Evolutionary conservation across 2,888 invertebrate species (phyloP), one percentile per base, ranked within the genome.

Genomic region (Caenorhabditis afra): DNA sequence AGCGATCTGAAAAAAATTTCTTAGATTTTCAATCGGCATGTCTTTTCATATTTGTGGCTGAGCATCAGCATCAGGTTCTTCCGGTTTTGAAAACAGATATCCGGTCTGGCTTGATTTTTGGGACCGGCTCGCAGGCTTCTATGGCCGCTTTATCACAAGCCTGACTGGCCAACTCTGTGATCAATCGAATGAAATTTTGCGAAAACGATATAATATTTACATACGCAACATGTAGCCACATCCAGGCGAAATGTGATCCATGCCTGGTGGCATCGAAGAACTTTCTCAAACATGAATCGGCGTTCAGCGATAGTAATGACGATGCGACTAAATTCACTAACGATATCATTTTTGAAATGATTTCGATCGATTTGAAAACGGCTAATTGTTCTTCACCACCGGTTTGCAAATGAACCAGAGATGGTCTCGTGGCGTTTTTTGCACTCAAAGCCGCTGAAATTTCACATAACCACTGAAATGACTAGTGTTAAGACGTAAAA

Each of bases 141-240:
- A n/a, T n/a, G n/a, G n/a, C n/a, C n/a, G n/a, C n/a, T n/a, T n/a
- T n/a, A n/a, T n/a, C n/a, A n/a, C n/a, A n/a, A n/a, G n/a, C n/a
- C n/a, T n/a, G n/a, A n/a, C n/a, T n/a, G n/a, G n/a, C n/a, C n/a
- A n/a, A n/a, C n/a, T n/a, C n/a, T n/a, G n/a, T n/a, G n/a, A n/a
- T n/a, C n/a, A n/a, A n/a, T n/a, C n/a, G n/a, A n/a, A n/a, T n/a
- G n/a, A n/a, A n/a, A n/a, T n/a, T 59, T 29, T 20, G 12, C 8
- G 14, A 22, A 39, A 49, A 11, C 11, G 22, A 18, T 50, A 4
- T 18, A 11, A 18, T 47, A 29, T 44, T 45, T 44, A 70, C 77
- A 53, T 52, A 85, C 83, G 81, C 83, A 45, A 85, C 81, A 50
- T 85, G 82, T 5, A 81, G 64, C 83, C 83, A 85, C 52, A 85